A percentile compares a stretch with the other conserved stretches of the same genome.
Evolutionary conservation across 2,888 invertebrate genomes (phyloP).

Genomic region (Diaperis boleti): DNA sequence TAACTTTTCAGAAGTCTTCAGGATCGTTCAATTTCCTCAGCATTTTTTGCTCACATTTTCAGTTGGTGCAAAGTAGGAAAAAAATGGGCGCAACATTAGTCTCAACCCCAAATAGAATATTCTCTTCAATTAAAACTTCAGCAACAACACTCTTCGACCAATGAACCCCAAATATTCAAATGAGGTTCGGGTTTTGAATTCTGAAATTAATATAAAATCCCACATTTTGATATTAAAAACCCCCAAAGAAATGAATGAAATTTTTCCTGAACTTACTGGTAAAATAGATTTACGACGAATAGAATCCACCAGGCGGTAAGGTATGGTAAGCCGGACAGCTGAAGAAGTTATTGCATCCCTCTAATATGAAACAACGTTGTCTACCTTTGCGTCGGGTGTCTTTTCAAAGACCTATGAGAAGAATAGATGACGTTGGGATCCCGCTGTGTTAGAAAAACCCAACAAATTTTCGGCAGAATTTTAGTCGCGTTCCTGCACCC

Average conservation of each 20-base stretch:
- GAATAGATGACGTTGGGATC: constrained; percentile 55
- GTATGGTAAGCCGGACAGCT: constrained; percentile 53
- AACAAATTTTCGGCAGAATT: constrained; percentile 58
- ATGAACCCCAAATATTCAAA: not conserved
- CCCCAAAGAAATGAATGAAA: constrained; percentile 30
- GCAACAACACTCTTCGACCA: no score
- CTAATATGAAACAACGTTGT: constrained; percentile 51
- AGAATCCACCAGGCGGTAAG: constrained; percentile 52
- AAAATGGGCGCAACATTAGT: no score
- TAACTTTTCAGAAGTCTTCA: no score
- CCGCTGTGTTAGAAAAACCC: constrained; percentile 51
- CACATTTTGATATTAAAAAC: constrained; percentile 29
- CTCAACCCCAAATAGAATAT: constrained; percentile 39
- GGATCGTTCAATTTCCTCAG: no score
- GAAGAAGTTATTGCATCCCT: constrained; percentile 58
- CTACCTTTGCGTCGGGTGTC: constrained; percentile 51
- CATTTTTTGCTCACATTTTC: no score
- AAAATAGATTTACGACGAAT: constrained; percentile 53
- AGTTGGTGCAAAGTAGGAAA: no score
- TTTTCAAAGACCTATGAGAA: constrained; percentile 52
- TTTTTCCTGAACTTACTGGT: constrained; percentile 40
- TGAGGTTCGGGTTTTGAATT: constrained; percentile 21
- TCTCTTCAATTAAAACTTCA: constrained; percentile 31
- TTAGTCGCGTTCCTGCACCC: constrained; percentile 51
- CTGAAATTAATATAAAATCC: constrained; percentile 19